Evolutionary conservation across 2,797 vertebrate species (phyloP).

Genomic region (Myotis daubentonii): DNA sequence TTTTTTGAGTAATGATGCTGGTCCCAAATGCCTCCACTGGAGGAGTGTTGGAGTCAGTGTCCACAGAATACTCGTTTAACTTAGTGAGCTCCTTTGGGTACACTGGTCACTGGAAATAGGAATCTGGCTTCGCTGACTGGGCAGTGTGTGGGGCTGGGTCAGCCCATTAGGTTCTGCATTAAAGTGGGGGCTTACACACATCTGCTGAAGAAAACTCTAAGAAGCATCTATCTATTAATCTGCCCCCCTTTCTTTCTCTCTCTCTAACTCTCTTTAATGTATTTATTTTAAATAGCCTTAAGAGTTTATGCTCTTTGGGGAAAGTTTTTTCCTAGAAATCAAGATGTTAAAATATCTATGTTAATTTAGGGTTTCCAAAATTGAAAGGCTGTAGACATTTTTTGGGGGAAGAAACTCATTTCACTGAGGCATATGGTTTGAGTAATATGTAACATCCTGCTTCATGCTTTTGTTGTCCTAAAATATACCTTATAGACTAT

Average conservation of each 20-base stretch:
- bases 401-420: neutral
- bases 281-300: slow-evolving; percentile 12
- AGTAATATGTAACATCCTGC: neutral
- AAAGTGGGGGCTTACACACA: neutral
- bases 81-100: slow-evolving; percentile 73
- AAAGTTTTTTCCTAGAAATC: slow-evolving; percentile 39
- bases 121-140: slow-evolving; percentile 69
- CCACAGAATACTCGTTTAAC: slow-evolving; percentile 79
- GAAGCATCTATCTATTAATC: neutral
- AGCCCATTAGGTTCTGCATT: slow-evolving; percentile 5
- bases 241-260: too few relatives aligned
- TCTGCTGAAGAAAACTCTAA: neutral
- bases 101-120: slow-evolving; percentile 73
- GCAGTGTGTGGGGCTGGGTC: slow-evolving; percentile 48
- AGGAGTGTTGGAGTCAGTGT: slow-evolving; percentile 76
- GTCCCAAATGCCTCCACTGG: slow-evolving; percentile 78
- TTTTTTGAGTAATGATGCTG: slow-evolving; percentile 75
- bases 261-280: neutral
- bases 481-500: neutral
- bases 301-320: neutral
- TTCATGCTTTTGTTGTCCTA: neutral
- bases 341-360: slow-evolving; percentile 62
- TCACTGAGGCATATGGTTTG: neutral
- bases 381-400: neutral
- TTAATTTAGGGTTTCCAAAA: slow-evolving; percentile 61